Conservation (phyloP, 2,797 vertebrate genomes). For the Pipistrellus kuhlii region DNA sequence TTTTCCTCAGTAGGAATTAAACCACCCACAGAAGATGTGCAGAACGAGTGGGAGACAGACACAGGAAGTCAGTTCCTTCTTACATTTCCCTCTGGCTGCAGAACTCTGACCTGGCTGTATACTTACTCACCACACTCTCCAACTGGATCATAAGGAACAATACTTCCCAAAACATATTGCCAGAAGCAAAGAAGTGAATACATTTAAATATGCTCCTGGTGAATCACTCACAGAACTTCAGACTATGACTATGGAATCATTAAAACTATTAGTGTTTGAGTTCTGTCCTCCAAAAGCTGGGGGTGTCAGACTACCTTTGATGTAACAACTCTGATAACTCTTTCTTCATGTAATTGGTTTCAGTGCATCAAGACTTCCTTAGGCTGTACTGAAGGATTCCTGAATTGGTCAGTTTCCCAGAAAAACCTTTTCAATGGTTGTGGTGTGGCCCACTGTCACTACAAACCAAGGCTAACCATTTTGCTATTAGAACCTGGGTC, state of each 20-base stretch:
- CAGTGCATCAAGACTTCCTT: background rate
- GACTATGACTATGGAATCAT: slow-evolving; percentile 67
- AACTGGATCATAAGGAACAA: slow-evolving; percentile 15
- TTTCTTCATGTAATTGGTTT: slow-evolving; percentile 39
- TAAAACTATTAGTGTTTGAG: slow-evolving; percentile 47
- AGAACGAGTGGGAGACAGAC: background rate
- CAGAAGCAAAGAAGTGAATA: slow-evolving; percentile 63
- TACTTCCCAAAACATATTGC: slow-evolving; percentile 44
- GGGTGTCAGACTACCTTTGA: background rate
- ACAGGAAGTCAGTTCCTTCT: background rate
- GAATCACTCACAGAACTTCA: slow-evolving; percentile 63
- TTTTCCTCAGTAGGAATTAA: background rate
- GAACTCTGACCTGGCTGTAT: background rate
- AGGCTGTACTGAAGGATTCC: background rate
- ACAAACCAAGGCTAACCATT: slow-evolving; percentile 33
- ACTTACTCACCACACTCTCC: background rate
- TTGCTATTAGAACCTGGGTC: background rate
- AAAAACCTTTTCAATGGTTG: background rate
- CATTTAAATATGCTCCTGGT: slow-evolving; percentile 45
- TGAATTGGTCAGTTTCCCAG: slow-evolving; percentile 42
- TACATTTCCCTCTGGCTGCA: background rate
- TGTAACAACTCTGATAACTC: slow-evolving; percentile 21
- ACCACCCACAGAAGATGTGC: background rate
- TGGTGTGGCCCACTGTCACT: background rate
- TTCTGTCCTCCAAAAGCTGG: slow-evolving; percentile 9